These are phyloP conservation scores for Crocodylus rhombifer DNA, from an alignment of 2,797 vertebrate species.

Conservation along the genomic window DNA sequence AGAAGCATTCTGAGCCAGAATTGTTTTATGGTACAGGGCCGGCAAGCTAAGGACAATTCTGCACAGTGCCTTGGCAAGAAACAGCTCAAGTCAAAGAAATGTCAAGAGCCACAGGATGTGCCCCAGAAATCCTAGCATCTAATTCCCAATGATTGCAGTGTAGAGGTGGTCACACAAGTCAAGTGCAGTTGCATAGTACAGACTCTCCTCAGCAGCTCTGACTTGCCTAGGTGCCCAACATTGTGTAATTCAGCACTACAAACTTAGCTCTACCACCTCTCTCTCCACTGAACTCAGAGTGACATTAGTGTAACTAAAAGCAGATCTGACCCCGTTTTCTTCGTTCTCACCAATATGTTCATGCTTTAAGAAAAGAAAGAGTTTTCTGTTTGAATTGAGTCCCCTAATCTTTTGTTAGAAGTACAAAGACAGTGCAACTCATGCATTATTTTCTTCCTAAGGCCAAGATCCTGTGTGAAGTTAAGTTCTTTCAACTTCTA, in stretches of 20 bases:
- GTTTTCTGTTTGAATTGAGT: not conserved
- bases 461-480: not conserved
- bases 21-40: not conserved
- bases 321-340: not conserved
- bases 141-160: not conserved
- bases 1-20: not conserved
- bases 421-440: not conserved
- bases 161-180: not conserved
- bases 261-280: fast-evolving
- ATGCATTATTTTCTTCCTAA: not conserved
- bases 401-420: not conserved
- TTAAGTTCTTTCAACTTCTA: not conserved
- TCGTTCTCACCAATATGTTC: not conserved
- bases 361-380: not conserved
- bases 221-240: not conserved
- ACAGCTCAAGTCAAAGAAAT: not conserved
- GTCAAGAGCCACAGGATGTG: not conserved
- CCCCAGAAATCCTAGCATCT: not conserved
- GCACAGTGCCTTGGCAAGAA: not conserved
- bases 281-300: not conserved
- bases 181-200: fast-evolving
- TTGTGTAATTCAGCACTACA: not conserved
- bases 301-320: fast-evolving
- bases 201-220: fast-evolving
- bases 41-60: not conserved